A percentile compares a stretch with the other conserved stretches of the same genome.
Conservation (phyloP, 2,888 invertebrate genomes). For the Lepidocyrtoides sp. region DNA sequence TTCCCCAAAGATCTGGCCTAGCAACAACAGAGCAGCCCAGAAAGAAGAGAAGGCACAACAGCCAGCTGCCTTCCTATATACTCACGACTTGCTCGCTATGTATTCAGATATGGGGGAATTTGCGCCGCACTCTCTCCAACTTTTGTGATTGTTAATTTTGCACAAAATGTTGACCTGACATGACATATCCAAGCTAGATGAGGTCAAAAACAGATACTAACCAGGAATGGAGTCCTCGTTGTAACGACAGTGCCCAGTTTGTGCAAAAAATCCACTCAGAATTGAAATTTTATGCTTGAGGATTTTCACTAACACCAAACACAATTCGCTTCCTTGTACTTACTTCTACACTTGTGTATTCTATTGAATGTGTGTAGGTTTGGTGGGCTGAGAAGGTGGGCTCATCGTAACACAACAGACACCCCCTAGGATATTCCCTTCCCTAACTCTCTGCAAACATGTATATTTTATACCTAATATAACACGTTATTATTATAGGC, state of each 20-base stretch:
- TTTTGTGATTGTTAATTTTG: slow-evolving; percentile 56
- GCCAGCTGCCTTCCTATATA: slow-evolving; percentile 69
- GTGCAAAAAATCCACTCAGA: slow-evolving; percentile 84
- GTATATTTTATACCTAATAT: background rate
- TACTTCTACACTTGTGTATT: slow-evolving; percentile 77
- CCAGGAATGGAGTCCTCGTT: slow-evolving; percentile 82
- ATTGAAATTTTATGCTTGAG: slow-evolving; percentile 84
- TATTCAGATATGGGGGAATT: slow-evolving; percentile 73
- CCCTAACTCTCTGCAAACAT: background rate
- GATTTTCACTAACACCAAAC: slow-evolving; percentile 84
- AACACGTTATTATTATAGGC: too few species aligned
- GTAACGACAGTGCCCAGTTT: slow-evolving; percentile 80
- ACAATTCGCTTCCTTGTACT: slow-evolving; percentile 76
- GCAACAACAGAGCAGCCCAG: slow-evolving; percentile 70
- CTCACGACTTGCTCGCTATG: slow-evolving; percentile 68
- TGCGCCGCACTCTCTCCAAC: slow-evolving; percentile 47
- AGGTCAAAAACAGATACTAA: slow-evolving; percentile 82
- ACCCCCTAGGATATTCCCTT: slow-evolving; percentile 49
- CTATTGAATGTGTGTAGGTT: slow-evolving; percentile 72
- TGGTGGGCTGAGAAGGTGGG: slow-evolving; percentile 76
- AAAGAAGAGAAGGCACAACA: slow-evolving; percentile 37
- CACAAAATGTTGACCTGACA: slow-evolving; percentile 72
- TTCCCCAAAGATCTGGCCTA: slow-evolving; percentile 75
- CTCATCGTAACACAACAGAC: slow-evolving; percentile 35
- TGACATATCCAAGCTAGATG: slow-evolving; percentile 79